phyloP scores from a whole-genome alignment of 2,888 invertebrate species.

The Brachycybe producta region DNA sequence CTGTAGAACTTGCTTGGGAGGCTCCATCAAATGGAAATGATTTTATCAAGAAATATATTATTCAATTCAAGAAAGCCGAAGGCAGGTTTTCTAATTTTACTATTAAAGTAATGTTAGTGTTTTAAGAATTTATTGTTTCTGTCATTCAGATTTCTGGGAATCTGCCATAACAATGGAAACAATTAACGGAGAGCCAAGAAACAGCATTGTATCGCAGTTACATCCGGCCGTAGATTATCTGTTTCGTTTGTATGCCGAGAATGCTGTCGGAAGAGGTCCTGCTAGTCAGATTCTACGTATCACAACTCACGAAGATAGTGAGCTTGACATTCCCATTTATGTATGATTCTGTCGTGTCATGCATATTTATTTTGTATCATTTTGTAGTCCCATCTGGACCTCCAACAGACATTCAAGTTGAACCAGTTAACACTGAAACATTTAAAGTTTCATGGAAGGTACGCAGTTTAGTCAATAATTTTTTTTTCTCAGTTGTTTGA shows the following conservation, averaged over 20 bases:
- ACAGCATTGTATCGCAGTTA: conserved; percentile 13
- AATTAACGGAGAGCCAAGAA: conserved; percentile 11
- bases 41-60: conserved; percentile 17
- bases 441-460: conserved; percentile 34
- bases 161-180: conserved; percentile 14
- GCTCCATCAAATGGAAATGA: conserved; percentile 14
- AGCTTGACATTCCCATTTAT: neutral
- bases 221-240: conserved; percentile 14
- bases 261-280: conserved; percentile 4
- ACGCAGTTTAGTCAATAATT: neutral
- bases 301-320: conserved; percentile 27
- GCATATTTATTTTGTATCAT: neutral
- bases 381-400: conserved; percentile 32
- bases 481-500: neutral
- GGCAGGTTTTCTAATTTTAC: conserved; percentile 4
- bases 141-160: conserved; percentile 11
- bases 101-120: neutral
- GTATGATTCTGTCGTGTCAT: neutral
- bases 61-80: conserved; percentile 17
- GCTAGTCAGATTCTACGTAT: conserved; percentile 31
- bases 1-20: conserved; percentile 14
- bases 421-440: conserved; percentile 32
- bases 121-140: neutral
- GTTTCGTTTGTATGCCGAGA: conserved; percentile 14
- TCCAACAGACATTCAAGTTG: conserved; percentile 30